Evolutionary conservation across 2,888 invertebrate genomes (phyloP).

Genomic region (Macrosoma leucophasiata): DNA sequence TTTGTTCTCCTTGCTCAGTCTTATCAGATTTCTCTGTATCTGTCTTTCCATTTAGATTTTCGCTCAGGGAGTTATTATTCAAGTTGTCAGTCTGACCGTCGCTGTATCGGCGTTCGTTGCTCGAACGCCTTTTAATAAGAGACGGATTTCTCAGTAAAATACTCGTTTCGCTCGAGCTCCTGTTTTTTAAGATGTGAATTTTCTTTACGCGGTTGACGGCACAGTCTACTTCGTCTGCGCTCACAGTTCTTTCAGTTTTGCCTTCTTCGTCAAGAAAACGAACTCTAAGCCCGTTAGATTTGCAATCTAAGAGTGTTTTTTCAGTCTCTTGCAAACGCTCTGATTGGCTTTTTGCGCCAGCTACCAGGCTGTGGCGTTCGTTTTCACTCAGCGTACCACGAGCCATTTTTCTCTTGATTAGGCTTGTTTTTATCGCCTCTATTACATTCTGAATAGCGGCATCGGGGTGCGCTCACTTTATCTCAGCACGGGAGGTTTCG

Average conservation of each 20-base stretch:
- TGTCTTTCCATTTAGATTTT: conserved; percentile 55
- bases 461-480: conserved; percentile 29
- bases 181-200: conserved; percentile 67
- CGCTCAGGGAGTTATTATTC: conserved; percentile 60
- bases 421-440: conserved; percentile 28
- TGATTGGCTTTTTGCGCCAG: conserved; percentile 52
- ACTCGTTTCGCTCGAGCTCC: conserved; percentile 71
- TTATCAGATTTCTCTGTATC: conserved; percentile 46
- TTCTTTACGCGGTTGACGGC: conserved; percentile 63
- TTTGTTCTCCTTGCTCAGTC: conserved; percentile 52
- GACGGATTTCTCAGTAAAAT: conserved; percentile 62
- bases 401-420: conserved; percentile 54
- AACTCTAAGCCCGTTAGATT: conserved; percentile 58
- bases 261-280: conserved; percentile 69
- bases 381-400: conserved; percentile 64
- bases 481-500: conserved; percentile 32
- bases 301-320: conserved; percentile 46
- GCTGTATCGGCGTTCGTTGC: conserved; percentile 51
- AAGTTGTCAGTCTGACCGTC: conserved; percentile 47
- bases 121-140: conserved; percentile 53
- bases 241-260: conserved; percentile 65
- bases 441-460: conserved; percentile 37
- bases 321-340: conserved; percentile 56
- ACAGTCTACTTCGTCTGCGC: conserved; percentile 64
- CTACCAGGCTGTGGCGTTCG: conserved; percentile 59